Conservation (phyloP, 2,797 vertebrate genomes). For the Molossus alvarezi region DNA sequence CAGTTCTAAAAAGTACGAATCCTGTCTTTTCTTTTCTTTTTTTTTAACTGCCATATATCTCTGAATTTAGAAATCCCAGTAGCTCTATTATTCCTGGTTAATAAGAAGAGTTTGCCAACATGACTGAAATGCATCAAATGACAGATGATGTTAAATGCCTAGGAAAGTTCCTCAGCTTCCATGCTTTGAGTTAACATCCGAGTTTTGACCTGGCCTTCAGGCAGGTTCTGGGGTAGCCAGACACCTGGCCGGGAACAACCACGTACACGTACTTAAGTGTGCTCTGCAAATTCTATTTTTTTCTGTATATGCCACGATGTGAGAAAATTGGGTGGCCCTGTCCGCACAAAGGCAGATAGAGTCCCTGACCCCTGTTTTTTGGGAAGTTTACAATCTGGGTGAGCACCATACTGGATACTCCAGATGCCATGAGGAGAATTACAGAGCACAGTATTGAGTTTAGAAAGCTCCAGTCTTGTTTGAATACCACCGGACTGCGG, state of each 20-base stretch:
- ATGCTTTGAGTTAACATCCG: neutral
- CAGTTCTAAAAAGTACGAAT: neutral
- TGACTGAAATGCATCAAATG: neutral
- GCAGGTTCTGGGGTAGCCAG: neutral
- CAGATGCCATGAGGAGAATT: conserved; percentile 47
- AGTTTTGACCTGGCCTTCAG: neutral
- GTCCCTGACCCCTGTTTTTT: neutral
- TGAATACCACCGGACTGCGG: neutral
- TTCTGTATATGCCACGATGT: neutral
- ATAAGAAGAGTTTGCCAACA: neutral
- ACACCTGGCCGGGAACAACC: neutral
- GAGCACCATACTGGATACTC: neutral
- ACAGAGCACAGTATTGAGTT: neutral
- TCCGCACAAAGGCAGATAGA: neutral
- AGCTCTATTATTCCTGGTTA: conserved; percentile 25
- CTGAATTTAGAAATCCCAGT: neutral
- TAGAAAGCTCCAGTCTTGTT: neutral
- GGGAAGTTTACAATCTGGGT: conserved; percentile 39
- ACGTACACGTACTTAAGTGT: neutral
- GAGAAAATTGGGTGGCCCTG: neutral
- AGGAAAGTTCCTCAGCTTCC: neutral
- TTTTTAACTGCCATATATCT: neutral
- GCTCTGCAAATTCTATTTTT: neutral
- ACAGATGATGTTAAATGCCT: neutral
- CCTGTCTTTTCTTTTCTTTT: neutral